Evolutionary conservation across 1,140 invertebrate species (phyloP).

Genomic region (Diuraphis noxia): DNA sequence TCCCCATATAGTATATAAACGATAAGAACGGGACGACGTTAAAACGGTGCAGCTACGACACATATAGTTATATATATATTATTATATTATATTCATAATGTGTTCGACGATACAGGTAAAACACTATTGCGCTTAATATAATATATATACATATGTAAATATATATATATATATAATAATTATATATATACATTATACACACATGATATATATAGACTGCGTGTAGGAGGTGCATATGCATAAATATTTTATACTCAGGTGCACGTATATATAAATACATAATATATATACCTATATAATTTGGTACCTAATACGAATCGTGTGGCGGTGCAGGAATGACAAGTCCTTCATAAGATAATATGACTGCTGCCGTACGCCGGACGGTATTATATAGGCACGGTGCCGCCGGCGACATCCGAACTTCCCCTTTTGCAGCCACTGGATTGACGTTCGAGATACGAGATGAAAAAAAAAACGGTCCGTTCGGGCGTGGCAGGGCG

Average conservation of each 20-base stretch:
- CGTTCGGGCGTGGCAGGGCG: background rate
- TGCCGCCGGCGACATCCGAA: background rate
- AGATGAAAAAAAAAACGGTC: background rate
- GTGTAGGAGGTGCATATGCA: too few relatives aligned
- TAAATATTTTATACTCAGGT: too few relatives aligned
- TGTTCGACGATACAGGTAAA: background rate
- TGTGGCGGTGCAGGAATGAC: background rate
- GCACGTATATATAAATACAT: too few relatives aligned
- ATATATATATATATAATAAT: too few relatives aligned
- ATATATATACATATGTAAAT: background rate
- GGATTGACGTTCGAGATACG: constrained; percentile 19
- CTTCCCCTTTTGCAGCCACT: background rate
- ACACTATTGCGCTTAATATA: background rate
- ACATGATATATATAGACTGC: too few relatives aligned
- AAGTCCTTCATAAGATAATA: background rate
- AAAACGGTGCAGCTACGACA: too few relatives aligned
- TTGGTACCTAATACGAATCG: background rate
- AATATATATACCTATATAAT: background rate
- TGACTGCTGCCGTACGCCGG: background rate
- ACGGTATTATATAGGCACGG: too few relatives aligned
- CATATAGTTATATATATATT: background rate
- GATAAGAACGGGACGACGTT: too few relatives aligned
- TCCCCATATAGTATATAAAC: too few relatives aligned
- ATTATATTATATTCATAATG: background rate
- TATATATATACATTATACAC: too few relatives aligned